Base-by-base conservation (phyloP, 2,797 vertebrate species). In the Acanthurus lineatus region DNA sequence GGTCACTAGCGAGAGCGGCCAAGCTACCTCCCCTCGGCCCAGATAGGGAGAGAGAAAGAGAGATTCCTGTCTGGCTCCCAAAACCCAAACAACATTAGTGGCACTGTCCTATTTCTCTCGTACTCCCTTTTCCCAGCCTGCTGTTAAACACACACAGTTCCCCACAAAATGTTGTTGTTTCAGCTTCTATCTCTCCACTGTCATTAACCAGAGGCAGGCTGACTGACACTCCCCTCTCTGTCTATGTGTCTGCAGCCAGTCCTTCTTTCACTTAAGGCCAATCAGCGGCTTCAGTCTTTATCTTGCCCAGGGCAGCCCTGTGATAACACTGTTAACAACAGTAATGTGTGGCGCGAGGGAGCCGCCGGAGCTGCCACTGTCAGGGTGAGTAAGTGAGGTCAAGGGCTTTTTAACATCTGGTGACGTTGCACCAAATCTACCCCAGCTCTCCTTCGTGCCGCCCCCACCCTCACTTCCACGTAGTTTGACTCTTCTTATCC, bases 1-100 rank as follows among this genome's bases (percentile, higher is more conserved):
- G 92, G 94, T 93, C 93, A 91, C 91, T 63, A 88, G 69, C 88
- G 91, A 94, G 92, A 94, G 92, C 88, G 44, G 73, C 79, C 89
- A 92, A 82, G 91, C 94, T 92, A 91, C 87, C 84, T 94, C 94
- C 93, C 9, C 86, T 57, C 69, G 77, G 69, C 78, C 77, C 93
- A 86, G 95, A 96, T 95, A 95, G 60, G 60, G 61, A 64, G 57
- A 77, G 63, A 74, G 81, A 76, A 93, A 89, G 73, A 83, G 52
- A 79, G 91, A 95, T 94, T 96, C 94, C 95, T 92, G 87, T 92
- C 88, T 94, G 91, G 92, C 92, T 87, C 83, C 91, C 54, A 73
- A 95, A 95, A 92, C 86, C 95, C 88, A 92, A 96, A 96, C 94
- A 96, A 93, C 90, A 95, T 95, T 94, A 95, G 87, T 77, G 83